Conservation (phyloP, 2,113 vertebrate species). For the Xiphophorus maculatus region DNA sequence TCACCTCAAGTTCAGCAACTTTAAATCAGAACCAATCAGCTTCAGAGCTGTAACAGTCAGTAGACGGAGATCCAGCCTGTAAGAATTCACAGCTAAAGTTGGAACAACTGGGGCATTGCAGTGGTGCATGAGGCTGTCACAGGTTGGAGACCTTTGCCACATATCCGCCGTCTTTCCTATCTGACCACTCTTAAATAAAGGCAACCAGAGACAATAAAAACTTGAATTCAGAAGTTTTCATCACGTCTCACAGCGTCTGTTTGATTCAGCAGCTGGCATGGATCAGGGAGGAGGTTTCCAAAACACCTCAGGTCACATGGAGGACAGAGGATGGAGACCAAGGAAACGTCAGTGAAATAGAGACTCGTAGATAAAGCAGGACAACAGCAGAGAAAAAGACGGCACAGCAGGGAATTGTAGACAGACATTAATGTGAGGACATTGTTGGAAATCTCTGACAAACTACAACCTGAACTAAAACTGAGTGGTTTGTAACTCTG, state of each 20-base stretch:
- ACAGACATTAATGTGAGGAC: conserved; percentile 45
- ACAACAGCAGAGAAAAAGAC: conserved; percentile 3
- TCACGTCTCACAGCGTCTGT: conserved; percentile 52
- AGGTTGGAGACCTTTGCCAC: too few species aligned
- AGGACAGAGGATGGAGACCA: conserved; percentile 16
- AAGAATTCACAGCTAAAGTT: too few species aligned
- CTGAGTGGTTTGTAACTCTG: conserved; percentile 53
- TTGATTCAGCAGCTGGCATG: conserved; percentile 55
- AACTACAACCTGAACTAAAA: conserved; percentile 46
- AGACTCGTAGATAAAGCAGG: conserved; percentile 34
- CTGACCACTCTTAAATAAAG: too few species aligned
- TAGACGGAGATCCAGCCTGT: too few species aligned
- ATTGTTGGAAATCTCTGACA: conserved; percentile 47
- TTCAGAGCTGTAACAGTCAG: too few species aligned
- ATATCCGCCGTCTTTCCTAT: too few species aligned
- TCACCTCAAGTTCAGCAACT: too few species aligned
- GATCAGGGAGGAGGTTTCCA: conserved; percentile 24
- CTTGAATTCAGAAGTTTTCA: too few species aligned
- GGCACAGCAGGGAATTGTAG: conserved; percentile 37
- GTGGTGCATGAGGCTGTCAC: too few species aligned
- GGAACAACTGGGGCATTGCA: too few species aligned
- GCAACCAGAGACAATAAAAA: too few species aligned
- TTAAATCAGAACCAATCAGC: too few species aligned
- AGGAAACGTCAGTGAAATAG: conserved; percentile 39
- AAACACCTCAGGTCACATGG: conserved; percentile 5